Percentiles rank a stretch among this genome's conserved stretches.
phyloP scores from a whole-genome alignment of 1,140 invertebrate genomes.

The Gryllus bimaculatus region DNA sequence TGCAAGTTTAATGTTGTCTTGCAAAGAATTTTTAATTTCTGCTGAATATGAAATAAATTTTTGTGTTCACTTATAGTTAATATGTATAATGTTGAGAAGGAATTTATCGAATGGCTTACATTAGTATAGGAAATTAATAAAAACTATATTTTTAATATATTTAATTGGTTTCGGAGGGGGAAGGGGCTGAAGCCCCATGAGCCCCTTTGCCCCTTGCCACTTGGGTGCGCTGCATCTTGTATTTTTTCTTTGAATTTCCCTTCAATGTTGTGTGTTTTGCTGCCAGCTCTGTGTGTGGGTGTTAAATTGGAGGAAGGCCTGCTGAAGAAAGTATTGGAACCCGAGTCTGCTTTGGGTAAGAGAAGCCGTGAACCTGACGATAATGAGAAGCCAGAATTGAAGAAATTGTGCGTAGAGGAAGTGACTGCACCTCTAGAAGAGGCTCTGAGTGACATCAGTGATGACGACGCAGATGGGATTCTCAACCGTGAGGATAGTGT shows the following conservation, averaged over 20 bases:
- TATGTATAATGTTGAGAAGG: no score
- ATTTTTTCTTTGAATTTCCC: background rate
- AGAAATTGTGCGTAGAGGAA: constrained; percentile 37
- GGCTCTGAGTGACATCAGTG: constrained; percentile 75
- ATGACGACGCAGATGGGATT: constrained; percentile 71
- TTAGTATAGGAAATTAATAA: no score
- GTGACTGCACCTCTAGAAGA: constrained; percentile 39
- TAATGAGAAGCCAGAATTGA: constrained; percentile 35
- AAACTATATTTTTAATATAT: no score
- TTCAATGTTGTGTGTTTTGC: background rate
- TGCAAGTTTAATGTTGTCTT: no score
- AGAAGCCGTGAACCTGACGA: constrained; percentile 7
- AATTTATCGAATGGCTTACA: no score
- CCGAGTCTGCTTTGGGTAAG: constrained; percentile 14
- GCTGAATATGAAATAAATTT: no score
- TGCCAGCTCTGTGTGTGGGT: background rate
- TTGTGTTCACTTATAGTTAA: no score
- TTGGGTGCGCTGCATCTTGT: no score
- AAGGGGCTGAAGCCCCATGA: no score
- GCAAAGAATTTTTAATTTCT: no score
- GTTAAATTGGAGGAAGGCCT: constrained; percentile 6
- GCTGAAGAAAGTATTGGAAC: constrained; percentile 33
- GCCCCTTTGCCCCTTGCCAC: no score
- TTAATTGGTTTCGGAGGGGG: no score
- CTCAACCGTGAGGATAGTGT: constrained; percentile 61